Base-by-base conservation (phyloP, 2,888 invertebrate genomes). In the Tricholauxania praeusta region DNA sequence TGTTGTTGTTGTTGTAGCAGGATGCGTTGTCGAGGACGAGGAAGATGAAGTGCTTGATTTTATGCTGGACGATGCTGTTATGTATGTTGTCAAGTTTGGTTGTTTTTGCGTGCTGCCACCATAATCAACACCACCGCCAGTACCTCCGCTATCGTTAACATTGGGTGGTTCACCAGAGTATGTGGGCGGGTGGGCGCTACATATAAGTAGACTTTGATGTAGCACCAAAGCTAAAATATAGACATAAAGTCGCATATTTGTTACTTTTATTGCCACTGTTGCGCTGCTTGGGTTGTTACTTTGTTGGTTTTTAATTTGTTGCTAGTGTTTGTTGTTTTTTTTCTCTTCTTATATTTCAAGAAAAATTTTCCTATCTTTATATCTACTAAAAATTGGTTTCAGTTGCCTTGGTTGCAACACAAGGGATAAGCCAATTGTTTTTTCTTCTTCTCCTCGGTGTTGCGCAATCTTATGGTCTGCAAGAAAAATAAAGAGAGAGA, bases 181-280 rank as follows among this genome's bases (percentile, higher is more conserved):
- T 12, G n/a, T 65, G 22, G 74, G 71, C 32, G 75, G 71, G 68
- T 76, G 68, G 75, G 77, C 75, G 74, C 71, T 68, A 76, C 75
- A 73, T 74, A 75, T 22, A 69, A 62, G 59, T 67, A 75, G 74
- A 59, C 76, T 66, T 67, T 78, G 78, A 73, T 77, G 77, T 52
- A 78, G 72, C 60, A 76, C 63, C 75, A 78, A 73, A 55, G 72
- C 75, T 63, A 76, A 72, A 7, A 77, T 65, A 65, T 75, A 70
- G 71, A 78, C 75, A 65, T 75, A 72, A 72, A 78, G 72, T 63
- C 78, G 76, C 78, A 78, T 78, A 72, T 76, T 78, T 72, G 73
- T 75, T 76, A 73, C 70, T 76, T 66, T 65, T 76, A 22, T 75
- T 55, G 73, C 72, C 70, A n/a, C 12, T 17, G 63, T 5, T 60